Base-by-base conservation (phyloP, 1,140 invertebrate species). In the Cotesia typhae region DNA sequence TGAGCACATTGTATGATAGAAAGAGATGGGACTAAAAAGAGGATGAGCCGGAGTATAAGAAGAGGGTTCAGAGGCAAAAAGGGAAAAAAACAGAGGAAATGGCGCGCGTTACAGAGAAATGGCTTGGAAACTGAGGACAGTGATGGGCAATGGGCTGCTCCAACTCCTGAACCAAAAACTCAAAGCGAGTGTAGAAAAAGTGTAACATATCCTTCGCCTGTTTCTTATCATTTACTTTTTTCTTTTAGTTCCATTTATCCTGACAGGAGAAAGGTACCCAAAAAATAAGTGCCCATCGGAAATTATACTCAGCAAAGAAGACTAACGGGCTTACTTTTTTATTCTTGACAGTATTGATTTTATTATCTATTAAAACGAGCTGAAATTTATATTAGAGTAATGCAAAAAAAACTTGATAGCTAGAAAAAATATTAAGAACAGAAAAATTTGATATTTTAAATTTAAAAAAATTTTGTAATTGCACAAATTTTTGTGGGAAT, bases 121-220 rank as follows among this genome's bases (percentile, higher is more conserved):
- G 86, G 85, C 82, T 84, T 81, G 85, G 86, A 87, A 87, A 87
- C 80, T 79, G 78, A 83, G 85, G 85, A 87, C 86, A 86, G 86
- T 82, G 82, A 84, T 79, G 82, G 78, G 82, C 82, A 82, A 84
- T 84, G 83, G 83, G 80, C 81, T 82, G 77, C 71, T 70, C 78
- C 79, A 78, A 79, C 79, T 78, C 74, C 80, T 80, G 80, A 84
- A 82, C 80, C 82, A 79, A 83, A 83, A 82, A 83, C 78, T 78
- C 76, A 74, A 78, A 81, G 74, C 75, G 77, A 78, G 75, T 81
- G 82, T 86, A 82, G 82, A 81, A 86, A 84, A 83, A 86, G 74
- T 77, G 69, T 67, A 55, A 61, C 52, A 41, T 74, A 61, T 57
- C 53, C 17, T 64, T 72, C 57, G 70, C 55, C 53, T 59, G 57